Conservation (phyloP, 2,797 vertebrate species). For the Anomalospiza imberbis region DNA sequence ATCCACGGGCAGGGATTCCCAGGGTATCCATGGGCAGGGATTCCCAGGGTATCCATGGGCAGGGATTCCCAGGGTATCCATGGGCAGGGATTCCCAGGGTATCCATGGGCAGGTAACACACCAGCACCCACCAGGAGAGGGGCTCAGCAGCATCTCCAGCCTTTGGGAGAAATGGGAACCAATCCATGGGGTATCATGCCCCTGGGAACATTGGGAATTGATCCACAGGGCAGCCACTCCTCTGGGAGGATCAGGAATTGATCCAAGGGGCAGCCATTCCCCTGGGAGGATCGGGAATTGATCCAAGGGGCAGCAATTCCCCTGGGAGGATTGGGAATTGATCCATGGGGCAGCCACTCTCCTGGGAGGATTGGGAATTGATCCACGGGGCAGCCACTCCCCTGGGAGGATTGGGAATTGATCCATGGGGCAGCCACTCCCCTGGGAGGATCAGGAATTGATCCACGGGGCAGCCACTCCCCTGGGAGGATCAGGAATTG, state of each 20-base stretch:
- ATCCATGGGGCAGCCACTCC: fast-evolving
- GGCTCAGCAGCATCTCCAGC: not conserved
- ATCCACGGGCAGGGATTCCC: too few relatives aligned
- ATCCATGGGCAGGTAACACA: not conserved
- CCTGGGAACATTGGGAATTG: too few relatives aligned
- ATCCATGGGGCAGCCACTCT: not conserved
- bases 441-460: fast-evolving
- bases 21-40: too few relatives aligned
- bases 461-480: not conserved
- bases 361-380: fast-evolving
- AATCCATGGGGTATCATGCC: too few relatives aligned
- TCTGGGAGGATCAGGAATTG: too few relatives aligned
- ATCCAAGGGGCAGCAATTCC: too few relatives aligned
- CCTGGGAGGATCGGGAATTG: too few relatives aligned
- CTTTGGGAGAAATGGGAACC: not conserved
- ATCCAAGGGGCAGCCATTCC: too few relatives aligned
- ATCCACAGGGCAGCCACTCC: too few relatives aligned
- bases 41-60: too few relatives aligned
- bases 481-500: not conserved
- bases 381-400: not conserved
- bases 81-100: not conserved
- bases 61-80: not conserved
- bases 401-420: fast-evolving
- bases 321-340: too few relatives aligned
- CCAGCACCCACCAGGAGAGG: not conserved